Evolutionary conservation across 1,140 invertebrate genomes (phyloP), one percentile per base, ranked within the genome.

Genomic region (Paralvinella palmiformis): DNA sequence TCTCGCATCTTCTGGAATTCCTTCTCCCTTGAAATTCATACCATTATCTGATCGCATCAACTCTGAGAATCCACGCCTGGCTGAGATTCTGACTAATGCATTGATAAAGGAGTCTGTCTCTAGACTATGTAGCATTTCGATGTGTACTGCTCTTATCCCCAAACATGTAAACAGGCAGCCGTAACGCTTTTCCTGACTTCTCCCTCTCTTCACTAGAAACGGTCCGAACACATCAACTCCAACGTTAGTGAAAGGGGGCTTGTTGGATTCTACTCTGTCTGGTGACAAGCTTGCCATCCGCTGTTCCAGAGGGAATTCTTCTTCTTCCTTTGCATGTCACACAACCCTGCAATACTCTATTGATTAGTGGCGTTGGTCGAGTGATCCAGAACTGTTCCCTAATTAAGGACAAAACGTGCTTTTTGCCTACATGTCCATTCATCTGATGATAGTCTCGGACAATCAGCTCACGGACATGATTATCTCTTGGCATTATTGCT

Each of bases 131-230:
- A 32, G 3, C 29, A 59, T 36, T 24, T 63, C 61, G 35, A 63
- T 7, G 22, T 63, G 61, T 45, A 63, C 31, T 17, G 61, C 61
- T 33, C 61, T 29, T 10, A 22, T 58, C 17, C 17, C 15, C 5
- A 58, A 29, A 36, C 61, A 63, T 33, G 61, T 63, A 58, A 63
- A 63, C 2, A 63, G 1, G 24, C 24, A 55, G 5, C 61, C 61
- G 32, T 58, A 63, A 1, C 61, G n/a, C 27, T 63, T 63, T 3
- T 59, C 22, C 10, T 31, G 7, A 5, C 2, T 2, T 3, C 61
- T 3, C 2, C 31, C 52, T 15, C 48, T 57, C 22, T 63, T 63
- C 2, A 63, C 48, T 31, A 45, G 2, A 27, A 63, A 56, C 1
- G 61, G 48, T 3, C 61, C 61, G 36, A 63, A 63, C 3, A 17